Base-by-base conservation (phyloP, 2,888 invertebrate genomes). In the Erpobdella octoculata region DNA sequence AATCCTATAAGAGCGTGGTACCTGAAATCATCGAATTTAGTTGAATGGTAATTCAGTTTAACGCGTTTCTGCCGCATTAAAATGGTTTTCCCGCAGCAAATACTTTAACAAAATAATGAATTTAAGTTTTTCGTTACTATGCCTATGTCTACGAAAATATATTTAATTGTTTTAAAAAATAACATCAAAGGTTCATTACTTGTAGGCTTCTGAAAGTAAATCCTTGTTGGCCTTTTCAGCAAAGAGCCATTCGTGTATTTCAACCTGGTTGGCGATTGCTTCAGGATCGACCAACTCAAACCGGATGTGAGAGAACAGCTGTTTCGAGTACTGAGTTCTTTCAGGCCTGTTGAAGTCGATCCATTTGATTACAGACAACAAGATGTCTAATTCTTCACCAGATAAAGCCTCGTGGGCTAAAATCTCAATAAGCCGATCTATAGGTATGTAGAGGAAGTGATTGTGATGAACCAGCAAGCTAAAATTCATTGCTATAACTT, bases 161-260 rank as follows among this genome's bases (percentile, higher is more conserved):
- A 1, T 18, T 64, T 15, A 15, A 25, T 64, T 64, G 46, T 21
- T 46, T 21, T 46, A 46, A 21, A 46, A 46, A 46, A 66, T 8
- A 66, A 21, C 0, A 28, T 28, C 4, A 12, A 28, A 53, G 18
- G 28, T 53, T 1, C 53, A 8, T 53, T 28, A 74, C 74, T 74
- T 74, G 71, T 71, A 74, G 25, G 74, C 74, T 18, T 74, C 71
- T 35, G 71, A 62, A 12, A 74, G 37, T 0, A 62, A 35, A n/a
- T 71, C 58, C 41, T 65, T 71, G 62, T 74, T 71, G 5, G 62
- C 38, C 35, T 61, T 71, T 25, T 62, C 62, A 25, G 28, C 28
- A 70, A 74, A 74, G 53, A 74, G 67, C 72, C 70, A 74, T 25
- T 74, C 74, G n/a, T 74, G 64, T 9, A 58, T 59, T 46, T 73